Conservation (phyloP, 2,797 vertebrate species). For the Ciconia nigra region DNA sequence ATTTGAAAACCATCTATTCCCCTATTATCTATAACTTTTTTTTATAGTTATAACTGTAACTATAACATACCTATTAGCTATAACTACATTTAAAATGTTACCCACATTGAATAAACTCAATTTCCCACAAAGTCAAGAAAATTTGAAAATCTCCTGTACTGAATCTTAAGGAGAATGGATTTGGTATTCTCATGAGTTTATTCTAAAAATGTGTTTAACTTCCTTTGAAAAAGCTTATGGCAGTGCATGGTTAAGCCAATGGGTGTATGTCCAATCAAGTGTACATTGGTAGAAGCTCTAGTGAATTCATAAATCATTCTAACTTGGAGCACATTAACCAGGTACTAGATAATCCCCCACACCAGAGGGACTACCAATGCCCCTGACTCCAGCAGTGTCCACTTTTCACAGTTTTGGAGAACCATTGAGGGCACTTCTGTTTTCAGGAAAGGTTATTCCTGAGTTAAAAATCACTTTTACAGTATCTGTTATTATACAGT, state of each 20-base stretch:
- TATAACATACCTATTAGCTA: neutral
- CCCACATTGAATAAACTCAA: neutral
- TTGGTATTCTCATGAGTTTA: neutral
- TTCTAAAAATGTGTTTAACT: neutral
- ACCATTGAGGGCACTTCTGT: neutral
- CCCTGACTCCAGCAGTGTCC: neutral
- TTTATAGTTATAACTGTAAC: neutral
- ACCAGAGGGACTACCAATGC: rapidly evolving
- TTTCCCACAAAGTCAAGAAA: neutral
- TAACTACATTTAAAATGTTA: neutral
- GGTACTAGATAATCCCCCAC: neutral
- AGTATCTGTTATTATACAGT: neutral
- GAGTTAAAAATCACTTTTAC: neutral
- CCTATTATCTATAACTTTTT: neutral
- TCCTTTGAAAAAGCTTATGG: neutral
- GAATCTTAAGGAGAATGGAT: neutral
- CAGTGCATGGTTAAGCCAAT: neutral
- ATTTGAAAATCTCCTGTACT: neutral
- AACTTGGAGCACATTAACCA: neutral
- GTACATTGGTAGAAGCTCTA: neutral
- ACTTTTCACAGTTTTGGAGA: neutral
- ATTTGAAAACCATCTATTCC: neutral
- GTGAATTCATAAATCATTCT: neutral
- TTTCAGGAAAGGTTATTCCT: neutral
- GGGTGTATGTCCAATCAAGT: neutral